Base-by-base conservation (phyloP, 53 echinoderm and acorn worm genomes). In the Echinometra lucunter region DNA sequence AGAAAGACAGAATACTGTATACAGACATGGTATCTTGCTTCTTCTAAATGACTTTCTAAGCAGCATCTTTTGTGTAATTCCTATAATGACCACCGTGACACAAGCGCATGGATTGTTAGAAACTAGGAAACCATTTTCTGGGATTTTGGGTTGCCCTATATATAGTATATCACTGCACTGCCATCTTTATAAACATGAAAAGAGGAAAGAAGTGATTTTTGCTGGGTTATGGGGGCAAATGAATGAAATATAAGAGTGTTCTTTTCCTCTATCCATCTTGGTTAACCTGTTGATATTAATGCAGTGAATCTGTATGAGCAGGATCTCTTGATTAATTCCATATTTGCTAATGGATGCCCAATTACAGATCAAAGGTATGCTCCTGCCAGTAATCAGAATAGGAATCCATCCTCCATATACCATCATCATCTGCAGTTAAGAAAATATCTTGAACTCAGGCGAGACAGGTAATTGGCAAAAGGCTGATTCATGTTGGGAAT, bases 301-400 rank as follows among this genome's bases (percentile, higher is more conserved):
- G n/a, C n/a, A n/a, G n/a, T n/a, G n/a, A n/a, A 85, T 49, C n/a
- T 85, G 25, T 23, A 78, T 5, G 69, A 4, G 42, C 78, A 78
- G 38, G 78, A 78, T 78, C 78, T 23, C 18, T 10, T 58, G 58
- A 89, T 89, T 89, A 89, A 57, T 60, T 9, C 89, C 37, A 60
- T 89, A 35, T 58, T 60, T 58, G 37, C 89, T 89, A 89, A 89
- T 89, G 89, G 89, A 58, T 58, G 63, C 89, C 58, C 89, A 89
- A 89, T 89, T 89, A 89, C 25, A 18, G 21, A 89, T 89, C 89
- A 89, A 89, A 89, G 89, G 58, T 37, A 89, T 89, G 89, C 19
- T 49, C 49, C 85, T 85, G n/a, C n/a, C 47, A 85, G 49, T 53
- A 85, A 81, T 81, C 81, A 81, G 81, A 81, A 40, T 18, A 21